A percentile compares a stretch with the other conserved stretches of the same genome.
phyloP scores from a whole-genome alignment of 2,113 vertebrate genomes.

The Meleagris gallopavo region DNA sequence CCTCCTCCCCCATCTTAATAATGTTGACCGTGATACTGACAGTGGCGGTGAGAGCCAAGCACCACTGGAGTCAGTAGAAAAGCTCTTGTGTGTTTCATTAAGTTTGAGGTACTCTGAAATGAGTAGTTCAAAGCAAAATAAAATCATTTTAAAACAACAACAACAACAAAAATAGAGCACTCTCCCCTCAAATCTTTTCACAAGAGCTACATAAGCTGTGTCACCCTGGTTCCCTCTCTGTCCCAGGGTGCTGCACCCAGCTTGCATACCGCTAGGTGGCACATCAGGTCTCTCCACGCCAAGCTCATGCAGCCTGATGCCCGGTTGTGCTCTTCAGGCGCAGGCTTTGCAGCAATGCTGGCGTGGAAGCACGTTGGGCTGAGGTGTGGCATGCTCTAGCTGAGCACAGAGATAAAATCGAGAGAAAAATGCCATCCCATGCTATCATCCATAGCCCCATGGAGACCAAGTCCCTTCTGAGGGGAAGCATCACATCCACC shows the following conservation, averaged over 20 bases:
- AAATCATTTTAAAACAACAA: neutral
- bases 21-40: neutral
- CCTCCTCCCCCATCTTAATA: slow-evolving; percentile 16
- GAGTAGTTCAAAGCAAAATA: neutral
- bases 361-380: neutral
- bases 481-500: rapidly evolving
- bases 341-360: neutral
- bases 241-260: neutral
- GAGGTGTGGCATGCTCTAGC: too few relatives aligned
- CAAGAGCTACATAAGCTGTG: neutral
- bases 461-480: neutral
- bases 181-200: neutral
- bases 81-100: neutral
- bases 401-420: rapidly evolving
- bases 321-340: rapidly evolving
- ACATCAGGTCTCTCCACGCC: neutral
- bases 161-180: neutral
- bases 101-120: neutral
- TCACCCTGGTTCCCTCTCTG: neutral
- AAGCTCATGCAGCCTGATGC: rapidly evolving
- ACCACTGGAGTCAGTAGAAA: slow-evolving; percentile 1
- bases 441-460: neutral
- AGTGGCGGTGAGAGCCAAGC: neutral
- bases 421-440: neutral
- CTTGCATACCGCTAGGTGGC: neutral